Evolutionary conservation across 2,888 invertebrate genomes (phyloP), one percentile per base, ranked within the genome.

Genomic region (Diadegma fenestrale): DNA sequence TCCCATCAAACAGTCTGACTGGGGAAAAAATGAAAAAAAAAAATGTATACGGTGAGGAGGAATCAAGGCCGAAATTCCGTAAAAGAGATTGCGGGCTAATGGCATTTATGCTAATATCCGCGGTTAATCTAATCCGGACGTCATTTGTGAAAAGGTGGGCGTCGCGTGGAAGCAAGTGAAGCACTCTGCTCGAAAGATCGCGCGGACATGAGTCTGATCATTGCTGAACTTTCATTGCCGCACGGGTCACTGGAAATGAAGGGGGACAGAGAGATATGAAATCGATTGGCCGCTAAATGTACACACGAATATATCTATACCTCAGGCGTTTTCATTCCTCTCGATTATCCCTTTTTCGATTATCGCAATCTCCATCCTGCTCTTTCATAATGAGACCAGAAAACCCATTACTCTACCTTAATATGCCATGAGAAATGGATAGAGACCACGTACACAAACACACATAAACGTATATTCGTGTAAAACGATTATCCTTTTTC

Each of bases 111-210:
- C 71, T 22, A 82, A 82, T 82, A 77, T 82, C 82, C 82, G 82
- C 82, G 82, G 82, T 64, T 61, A 69, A 78, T 84, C 77, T 37
- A 73, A 84, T 73, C 77, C 77, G 81, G 84, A 84, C 58, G 84
- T 81, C 45, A 84, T 84, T 81, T 72, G 61, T 68, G 43, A 84
- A 64, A 68, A 82, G 54, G 51, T 63, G 66, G 72, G 71, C 58
- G 58, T 58, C 14, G 58, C 8, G 37, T 37, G 10, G 37, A 37
- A 37, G 37, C 37, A 37, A 37, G 37, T 37, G 8, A 10, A 37
- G 37, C 37, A 37, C 37, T 37, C 41, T 41, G 51, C 10, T 43
- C n/a, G 75, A 37, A 69, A 81, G 73, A 48, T 80, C 80, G 80
- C 80, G 80, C 48, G 54, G 54, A 43, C 72, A 33, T 72, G 73